Evolutionary conservation across 2,113 vertebrate species (phyloP), one percentile per base, ranked within the genome.

Genomic region (Poeciliopsis turrubarensis): DNA sequence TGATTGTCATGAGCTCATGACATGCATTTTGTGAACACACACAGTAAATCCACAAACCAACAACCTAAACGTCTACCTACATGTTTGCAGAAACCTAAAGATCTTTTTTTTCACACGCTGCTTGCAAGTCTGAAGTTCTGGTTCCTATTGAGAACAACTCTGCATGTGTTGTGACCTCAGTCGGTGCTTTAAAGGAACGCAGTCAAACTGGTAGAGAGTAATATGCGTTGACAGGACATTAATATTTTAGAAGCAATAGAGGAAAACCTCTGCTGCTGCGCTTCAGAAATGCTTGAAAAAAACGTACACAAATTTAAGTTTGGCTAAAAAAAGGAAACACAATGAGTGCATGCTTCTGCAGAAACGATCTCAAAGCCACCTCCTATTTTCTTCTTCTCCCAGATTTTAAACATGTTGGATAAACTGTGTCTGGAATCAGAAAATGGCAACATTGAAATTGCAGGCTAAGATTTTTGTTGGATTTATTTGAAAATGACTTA

Each of bases 221-320:
- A 93, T 80, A 60, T 68, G 34, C 71, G 73, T 68, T 89, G 91
- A 88, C 90, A 92, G 82, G 31, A 61, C 54, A 89, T 93, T 85
- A 80, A 92, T 90, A 90, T 83, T 92, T 93, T 22, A 92, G 67
- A 77, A 70, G 74, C 39, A 25, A 68, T n/a, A 57, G 71, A 87
- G 71, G 72, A 86, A 70, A 85, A 86, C 73, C 65, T 68, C 68
- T 37, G 81, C 68, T 72, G 72, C 68, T 65, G 69, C 75, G 72
- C 69, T 75, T 11, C 34, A 71, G 60, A 79, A 62, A 65, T 78
- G 60, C 77, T 37, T 77, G 73, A 86, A 84, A 29, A 86, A 66
- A 26, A 64, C 66, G 41, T 17, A 11, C 63, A 65, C 41, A 29
- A 12, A 71, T 79, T 86, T 67, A 60, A 79, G 68, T 79, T 60